Percentiles rank a stretch among this genome's conserved stretches.
Evolutionary conservation across 2,113 vertebrate species (phyloP).

Genomic region (Naja naja): DNA sequence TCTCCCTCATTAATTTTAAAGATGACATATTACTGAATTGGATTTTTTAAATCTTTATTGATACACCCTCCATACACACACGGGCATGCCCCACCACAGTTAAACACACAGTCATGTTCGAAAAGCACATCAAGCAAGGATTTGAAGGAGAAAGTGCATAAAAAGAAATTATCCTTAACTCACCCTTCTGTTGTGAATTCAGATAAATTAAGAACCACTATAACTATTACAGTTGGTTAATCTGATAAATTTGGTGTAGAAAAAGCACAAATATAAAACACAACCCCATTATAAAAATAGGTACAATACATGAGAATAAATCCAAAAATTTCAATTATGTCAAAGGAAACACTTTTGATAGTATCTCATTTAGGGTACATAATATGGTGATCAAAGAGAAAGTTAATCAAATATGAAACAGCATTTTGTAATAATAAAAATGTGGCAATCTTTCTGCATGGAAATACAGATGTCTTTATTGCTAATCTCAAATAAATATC

Average conservation of each 20-base stretch:
- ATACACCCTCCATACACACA: neutral
- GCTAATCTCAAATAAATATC: neutral
- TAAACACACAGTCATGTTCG: neutral
- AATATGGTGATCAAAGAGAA: neutral
- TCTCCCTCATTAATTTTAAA: neutral
- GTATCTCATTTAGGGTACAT: neutral
- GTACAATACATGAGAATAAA: neutral
- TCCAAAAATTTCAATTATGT: neutral
- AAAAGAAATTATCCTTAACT: neutral
- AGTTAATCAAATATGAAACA: neutral
- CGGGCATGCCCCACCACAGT: neutral
- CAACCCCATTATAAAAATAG: neutral
- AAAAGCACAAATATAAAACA: neutral
- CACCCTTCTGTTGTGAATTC: neutral
- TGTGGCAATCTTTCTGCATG: neutral
- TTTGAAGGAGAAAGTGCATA: neutral
- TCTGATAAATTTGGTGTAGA: neutral
- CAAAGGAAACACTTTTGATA: neutral
- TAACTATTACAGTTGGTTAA: neutral
- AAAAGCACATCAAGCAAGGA: neutral
- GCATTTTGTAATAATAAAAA: neutral
- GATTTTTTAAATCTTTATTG: neutral
- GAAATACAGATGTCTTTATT: neutral
- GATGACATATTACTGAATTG: neutral
- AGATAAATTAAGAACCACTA: neutral